These are phyloP conservation scores for Macroramphosus scolopax DNA, from an alignment of 2,797 vertebrate species.

Conservation along the genomic window DNA sequence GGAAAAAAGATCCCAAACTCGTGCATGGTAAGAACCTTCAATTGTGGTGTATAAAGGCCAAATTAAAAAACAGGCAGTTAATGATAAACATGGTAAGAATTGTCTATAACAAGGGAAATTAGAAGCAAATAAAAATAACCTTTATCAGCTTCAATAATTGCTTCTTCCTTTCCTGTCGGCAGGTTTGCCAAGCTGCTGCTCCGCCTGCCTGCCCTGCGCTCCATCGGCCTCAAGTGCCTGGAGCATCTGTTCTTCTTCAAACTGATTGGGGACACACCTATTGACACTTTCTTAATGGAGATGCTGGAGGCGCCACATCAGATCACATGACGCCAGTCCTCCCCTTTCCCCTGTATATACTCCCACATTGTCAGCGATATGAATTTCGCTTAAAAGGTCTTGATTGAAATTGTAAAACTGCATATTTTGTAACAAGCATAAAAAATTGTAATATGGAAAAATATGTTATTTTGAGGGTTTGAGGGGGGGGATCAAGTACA, in stretches of 20 bases:
- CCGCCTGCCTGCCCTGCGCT: constrained; percentile 90
- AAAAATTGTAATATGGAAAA: constrained; percentile 57
- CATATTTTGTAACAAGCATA: constrained; percentile 76
- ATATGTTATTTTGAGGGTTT: constrained; percentile 50
- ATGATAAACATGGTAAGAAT: not conserved
- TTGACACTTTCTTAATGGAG: constrained; percentile 98
- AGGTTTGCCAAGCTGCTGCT: constrained; percentile 93
- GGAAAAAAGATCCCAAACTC: too few relatives aligned
- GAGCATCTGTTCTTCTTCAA: constrained; percentile 99
- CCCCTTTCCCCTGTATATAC: constrained; percentile 73
- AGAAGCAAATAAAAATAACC: too few relatives aligned
- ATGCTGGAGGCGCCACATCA: constrained; percentile 94
- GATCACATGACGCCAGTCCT: constrained; percentile 79
- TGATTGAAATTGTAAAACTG: constrained; percentile 70
- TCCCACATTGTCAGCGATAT: constrained; percentile 63
- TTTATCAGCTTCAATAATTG: not conserved
- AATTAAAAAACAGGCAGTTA: too few relatives aligned
- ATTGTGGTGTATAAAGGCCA: too few relatives aligned
- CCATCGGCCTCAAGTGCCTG: constrained; percentile 93
- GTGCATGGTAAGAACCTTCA: too few relatives aligned
- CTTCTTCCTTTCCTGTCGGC: not conserved
- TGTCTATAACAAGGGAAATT: not conserved
- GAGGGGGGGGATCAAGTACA: constrained; percentile 30
- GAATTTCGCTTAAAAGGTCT: constrained; percentile 58
- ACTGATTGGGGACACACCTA: constrained; percentile 94